Percentiles rank a stretch among this genome's conserved stretches.
phyloP scores from a whole-genome alignment of 2,797 vertebrate genomes.

The Ceyx erithaca region DNA sequence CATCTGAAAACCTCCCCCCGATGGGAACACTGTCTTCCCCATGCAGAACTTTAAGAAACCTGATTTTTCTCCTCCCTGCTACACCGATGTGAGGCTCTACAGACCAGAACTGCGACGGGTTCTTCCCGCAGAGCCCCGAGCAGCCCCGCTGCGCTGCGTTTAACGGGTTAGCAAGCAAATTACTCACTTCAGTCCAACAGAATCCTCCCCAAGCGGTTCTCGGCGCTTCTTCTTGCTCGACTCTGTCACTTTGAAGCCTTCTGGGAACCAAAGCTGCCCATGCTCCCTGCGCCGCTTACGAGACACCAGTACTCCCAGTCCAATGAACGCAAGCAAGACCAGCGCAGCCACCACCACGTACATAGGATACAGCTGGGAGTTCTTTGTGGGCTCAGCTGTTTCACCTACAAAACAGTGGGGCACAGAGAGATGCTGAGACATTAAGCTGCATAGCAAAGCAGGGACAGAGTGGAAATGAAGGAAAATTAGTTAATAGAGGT shows the following conservation, averaged over 20 bases:
- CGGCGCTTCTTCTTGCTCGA: conserved; percentile 97
- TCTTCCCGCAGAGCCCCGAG: not conserved
- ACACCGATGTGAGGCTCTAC: fast-evolving
- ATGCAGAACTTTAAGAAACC: not conserved
- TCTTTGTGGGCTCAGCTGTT: conserved; percentile 65
- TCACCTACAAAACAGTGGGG: conserved; percentile 82
- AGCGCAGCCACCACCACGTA: conserved; percentile 85
- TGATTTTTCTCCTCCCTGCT: not conserved
- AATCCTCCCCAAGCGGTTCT: conserved; percentile 96
- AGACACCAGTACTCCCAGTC: conserved; percentile 90
- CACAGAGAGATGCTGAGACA: conserved; percentile 40
- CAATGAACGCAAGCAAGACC: conserved; percentile 84
- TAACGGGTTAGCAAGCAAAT: not conserved
- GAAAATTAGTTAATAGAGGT: conserved; percentile 67
- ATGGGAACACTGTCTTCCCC: not conserved
- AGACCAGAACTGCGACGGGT: fast-evolving
- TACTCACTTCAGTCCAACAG: conserved; percentile 96
- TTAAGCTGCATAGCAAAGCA: conserved; percentile 69
- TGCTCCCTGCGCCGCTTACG: conserved; percentile 94
- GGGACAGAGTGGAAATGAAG: conserved; percentile 62
- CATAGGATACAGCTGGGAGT: conserved; percentile 83
- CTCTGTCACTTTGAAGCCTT: conserved; percentile 96
- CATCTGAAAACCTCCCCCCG: not conserved
- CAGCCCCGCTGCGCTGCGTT: not conserved
- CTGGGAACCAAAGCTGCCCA: conserved; percentile 98